Evolutionary conservation across 2,888 invertebrate genomes (phyloP).

Genomic region (Spicauda simplicius): DNA sequence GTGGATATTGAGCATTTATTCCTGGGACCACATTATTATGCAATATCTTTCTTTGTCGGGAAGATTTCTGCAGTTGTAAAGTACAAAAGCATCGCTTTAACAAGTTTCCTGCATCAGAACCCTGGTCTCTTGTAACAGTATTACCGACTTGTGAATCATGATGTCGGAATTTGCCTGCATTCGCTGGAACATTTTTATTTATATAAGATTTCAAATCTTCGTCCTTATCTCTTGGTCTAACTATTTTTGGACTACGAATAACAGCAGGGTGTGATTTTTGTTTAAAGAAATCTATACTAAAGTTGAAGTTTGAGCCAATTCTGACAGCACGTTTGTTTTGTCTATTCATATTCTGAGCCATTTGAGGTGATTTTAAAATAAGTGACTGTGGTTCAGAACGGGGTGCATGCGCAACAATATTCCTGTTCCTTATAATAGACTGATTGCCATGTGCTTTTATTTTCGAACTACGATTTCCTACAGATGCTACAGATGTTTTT

Average conservation of each 20-base stretch:
- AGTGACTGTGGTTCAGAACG: not conserved
- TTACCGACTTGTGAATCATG: conserved; percentile 30
- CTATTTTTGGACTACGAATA: conserved; percentile 7
- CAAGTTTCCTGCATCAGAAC: conserved; percentile 43
- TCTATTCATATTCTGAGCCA: conserved; percentile 34
- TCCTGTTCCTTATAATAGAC: conserved; percentile 29
- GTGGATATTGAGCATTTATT: conserved; percentile 31
- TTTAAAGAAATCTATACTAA: conserved; percentile 50
- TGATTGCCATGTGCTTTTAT: conserved; percentile 42
- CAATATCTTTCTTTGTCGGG: conserved; percentile 15
- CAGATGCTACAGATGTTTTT: conserved; percentile 41
- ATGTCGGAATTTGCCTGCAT: conserved; percentile 9
- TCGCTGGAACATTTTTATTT: conserved; percentile 30
- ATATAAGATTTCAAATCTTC: conserved; percentile 19
- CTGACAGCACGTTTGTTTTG: conserved; percentile 43
- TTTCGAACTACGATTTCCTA: conserved; percentile 1
- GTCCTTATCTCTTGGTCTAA: conserved; percentile 16
- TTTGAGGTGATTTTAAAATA: conserved; percentile 26
- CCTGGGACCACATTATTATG: not conserved
- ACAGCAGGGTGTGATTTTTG: conserved; percentile 35
- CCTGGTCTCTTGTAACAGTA: conserved; percentile 43
- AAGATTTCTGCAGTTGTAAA: conserved; percentile 47
- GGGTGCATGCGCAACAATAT: conserved; percentile 2
- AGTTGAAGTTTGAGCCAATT: conserved; percentile 49
- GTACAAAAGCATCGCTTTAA: conserved; percentile 59